phyloP scores from a whole-genome alignment of 2,888 invertebrate species.

The Drosophila ezoana region DNA sequence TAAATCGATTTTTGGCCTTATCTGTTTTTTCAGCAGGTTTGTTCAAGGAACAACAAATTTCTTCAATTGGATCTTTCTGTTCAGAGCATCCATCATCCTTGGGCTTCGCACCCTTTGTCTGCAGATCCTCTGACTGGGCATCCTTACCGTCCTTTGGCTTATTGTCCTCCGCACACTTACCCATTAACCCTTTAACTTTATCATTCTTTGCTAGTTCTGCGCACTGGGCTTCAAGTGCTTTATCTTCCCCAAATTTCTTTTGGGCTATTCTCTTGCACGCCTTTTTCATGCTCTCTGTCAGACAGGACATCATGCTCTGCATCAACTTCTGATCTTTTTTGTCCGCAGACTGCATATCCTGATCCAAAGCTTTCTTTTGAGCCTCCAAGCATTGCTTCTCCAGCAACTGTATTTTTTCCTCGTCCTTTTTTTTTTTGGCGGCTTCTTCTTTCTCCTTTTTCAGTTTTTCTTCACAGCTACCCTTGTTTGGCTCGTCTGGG shows the following conservation, averaged over 20 bases:
- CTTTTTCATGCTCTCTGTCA: slow-evolving; percentile 28
- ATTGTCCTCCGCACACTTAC: slow-evolving; percentile 2
- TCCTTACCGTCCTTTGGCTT: background rate
- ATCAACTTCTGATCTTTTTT: slow-evolving; percentile 16
- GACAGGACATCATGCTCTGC: slow-evolving; percentile 18
- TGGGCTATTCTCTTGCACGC: slow-evolving; percentile 31
- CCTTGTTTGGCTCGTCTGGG: background rate
- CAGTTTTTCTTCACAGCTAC: slow-evolving; percentile 11
- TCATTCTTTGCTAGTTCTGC: slow-evolving; percentile 8
- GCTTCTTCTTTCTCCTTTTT: background rate
- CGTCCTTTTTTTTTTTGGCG: slow-evolving; percentile 11
- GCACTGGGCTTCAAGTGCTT: slow-evolving; percentile 8
- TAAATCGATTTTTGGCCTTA: slow-evolving; percentile 9
- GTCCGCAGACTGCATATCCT: slow-evolving; percentile 7
- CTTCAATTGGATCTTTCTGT: slow-evolving; percentile 2
- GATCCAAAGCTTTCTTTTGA: slow-evolving; percentile 1
- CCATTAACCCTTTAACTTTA: slow-evolving; percentile 11
- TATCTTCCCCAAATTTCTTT: slow-evolving; percentile 14
- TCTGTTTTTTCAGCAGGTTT: background rate
- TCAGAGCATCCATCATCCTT: background rate
- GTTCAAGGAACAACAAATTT: slow-evolving; percentile 1
- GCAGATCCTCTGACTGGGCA: background rate
- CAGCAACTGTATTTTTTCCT: slow-evolving; percentile 4
- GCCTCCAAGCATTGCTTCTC: slow-evolving; percentile 37
- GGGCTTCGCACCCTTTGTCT: background rate